phyloP scores from a whole-genome alignment of 2,797 vertebrate genomes.

The Australoheros facetus region DNA sequence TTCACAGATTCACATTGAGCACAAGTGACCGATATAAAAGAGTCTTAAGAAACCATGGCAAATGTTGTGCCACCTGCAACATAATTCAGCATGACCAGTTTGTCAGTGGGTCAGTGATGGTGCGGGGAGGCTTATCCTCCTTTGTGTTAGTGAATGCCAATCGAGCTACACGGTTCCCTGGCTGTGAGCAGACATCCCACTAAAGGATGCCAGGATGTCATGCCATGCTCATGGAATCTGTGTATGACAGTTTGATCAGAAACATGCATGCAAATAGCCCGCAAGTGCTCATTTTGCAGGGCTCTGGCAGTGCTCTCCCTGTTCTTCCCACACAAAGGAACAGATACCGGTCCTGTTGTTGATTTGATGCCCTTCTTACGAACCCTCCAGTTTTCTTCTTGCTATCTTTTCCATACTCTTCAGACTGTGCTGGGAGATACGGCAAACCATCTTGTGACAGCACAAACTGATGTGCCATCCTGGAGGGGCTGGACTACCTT shows the following conservation, averaged over 20 bases:
- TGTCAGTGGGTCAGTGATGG: not conserved
- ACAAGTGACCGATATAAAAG: not conserved
- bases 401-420: not conserved
- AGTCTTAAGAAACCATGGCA: not conserved
- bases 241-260: not conserved
- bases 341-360: not conserved
- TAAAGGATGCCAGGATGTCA: not conserved
- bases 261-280: not conserved
- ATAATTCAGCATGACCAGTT: not conserved
- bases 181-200: not conserved
- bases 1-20: not conserved
- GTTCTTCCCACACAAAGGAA: not conserved
- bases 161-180: not conserved
- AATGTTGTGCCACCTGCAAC: not conserved
- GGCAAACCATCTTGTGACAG: too few relatives aligned
- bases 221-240: not conserved
- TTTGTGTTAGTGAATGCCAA: not conserved
- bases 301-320: not conserved
- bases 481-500: too few relatives aligned
- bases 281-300: not conserved
- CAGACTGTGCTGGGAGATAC: too few relatives aligned
- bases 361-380: too few relatives aligned
- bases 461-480: too few relatives aligned
- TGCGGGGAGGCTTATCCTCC: not conserved
- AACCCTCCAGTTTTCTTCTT: too few relatives aligned